Percentiles rank a stretch among this genome's conserved stretches.
Evolutionary conservation across 2,888 invertebrate genomes (phyloP).

Genomic region (Cyaniris semiargus): DNA sequence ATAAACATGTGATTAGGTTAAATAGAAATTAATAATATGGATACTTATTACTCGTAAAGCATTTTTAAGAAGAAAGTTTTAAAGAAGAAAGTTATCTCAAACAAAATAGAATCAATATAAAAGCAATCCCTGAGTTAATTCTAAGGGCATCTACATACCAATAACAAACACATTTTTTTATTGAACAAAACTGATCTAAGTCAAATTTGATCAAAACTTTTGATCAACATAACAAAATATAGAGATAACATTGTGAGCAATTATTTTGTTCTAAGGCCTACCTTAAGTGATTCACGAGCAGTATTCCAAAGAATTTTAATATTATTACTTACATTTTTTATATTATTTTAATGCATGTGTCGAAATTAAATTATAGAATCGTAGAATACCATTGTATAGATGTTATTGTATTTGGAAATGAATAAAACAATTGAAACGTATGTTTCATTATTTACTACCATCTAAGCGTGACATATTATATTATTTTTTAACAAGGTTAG

Average conservation of each 20-base stretch:
- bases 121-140: not conserved
- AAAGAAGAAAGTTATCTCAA: not conserved
- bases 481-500: too few relatives aligned
- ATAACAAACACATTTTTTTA: not conserved
- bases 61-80: not conserved
- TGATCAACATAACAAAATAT: too few relatives aligned
- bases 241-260: not conserved
- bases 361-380: constrained; percentile 73
- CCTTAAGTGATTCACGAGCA: constrained; percentile 51
- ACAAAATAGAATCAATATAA: not conserved
- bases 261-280: constrained; percentile 40
- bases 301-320: constrained; percentile 32
- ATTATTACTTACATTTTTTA: constrained; percentile 41
- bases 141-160: not conserved
- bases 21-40: not conserved
- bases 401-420: constrained; percentile 80
- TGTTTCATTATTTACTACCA: not conserved
- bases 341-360: constrained; percentile 68
- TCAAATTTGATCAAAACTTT: too few relatives aligned
- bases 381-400: constrained; percentile 79
- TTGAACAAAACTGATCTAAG: not conserved
- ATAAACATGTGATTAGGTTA: not conserved
- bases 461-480: too few relatives aligned
- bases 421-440: constrained; percentile 61
- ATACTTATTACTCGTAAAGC: not conserved